phyloP scores from a whole-genome alignment of 2,888 invertebrate species.

The Apotomis capreana region DNA sequence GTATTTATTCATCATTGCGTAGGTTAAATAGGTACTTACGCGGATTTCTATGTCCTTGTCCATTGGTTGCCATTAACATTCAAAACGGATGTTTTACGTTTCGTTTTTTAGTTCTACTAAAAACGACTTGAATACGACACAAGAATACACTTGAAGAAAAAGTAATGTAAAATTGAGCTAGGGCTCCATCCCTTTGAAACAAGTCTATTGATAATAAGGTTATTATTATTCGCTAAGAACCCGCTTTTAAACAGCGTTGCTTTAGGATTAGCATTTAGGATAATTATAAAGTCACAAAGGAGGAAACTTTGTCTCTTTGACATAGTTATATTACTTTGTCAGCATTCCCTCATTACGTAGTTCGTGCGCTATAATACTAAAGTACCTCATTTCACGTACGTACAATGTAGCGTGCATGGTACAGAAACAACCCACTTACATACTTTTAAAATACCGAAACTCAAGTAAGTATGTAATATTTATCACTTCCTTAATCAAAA shows the following conservation, averaged over 20 bases:
- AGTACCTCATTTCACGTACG: slow-evolving; percentile 15
- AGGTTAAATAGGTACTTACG: too few relatives aligned
- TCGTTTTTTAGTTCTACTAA: too few relatives aligned
- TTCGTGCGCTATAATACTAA: slow-evolving; percentile 10
- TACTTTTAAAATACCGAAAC: background rate
- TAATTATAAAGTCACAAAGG: slow-evolving; percentile 11
- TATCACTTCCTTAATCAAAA: background rate
- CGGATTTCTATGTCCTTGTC: too few relatives aligned
- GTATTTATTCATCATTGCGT: too few relatives aligned
- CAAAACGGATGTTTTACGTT: too few relatives aligned
- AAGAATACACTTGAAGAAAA: too few relatives aligned
- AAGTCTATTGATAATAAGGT: background rate
- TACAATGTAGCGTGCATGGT: slow-evolving; percentile 11
- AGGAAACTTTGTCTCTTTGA: slow-evolving; percentile 13
- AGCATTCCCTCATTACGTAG: slow-evolving; percentile 25
- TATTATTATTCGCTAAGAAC: background rate
- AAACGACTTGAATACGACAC: too few relatives aligned
- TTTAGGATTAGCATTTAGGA: slow-evolving; percentile 2
- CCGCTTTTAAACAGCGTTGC: slow-evolving; percentile 1
- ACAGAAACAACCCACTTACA: background rate
- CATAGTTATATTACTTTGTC: slow-evolving; percentile 25
- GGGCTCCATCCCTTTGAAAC: background rate
- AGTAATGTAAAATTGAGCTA: background rate
- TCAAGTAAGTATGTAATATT: background rate
- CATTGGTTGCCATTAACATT: too few relatives aligned